Conservation (phyloP, 1,140 invertebrate species). For the Drosophila neocordata region DNA sequence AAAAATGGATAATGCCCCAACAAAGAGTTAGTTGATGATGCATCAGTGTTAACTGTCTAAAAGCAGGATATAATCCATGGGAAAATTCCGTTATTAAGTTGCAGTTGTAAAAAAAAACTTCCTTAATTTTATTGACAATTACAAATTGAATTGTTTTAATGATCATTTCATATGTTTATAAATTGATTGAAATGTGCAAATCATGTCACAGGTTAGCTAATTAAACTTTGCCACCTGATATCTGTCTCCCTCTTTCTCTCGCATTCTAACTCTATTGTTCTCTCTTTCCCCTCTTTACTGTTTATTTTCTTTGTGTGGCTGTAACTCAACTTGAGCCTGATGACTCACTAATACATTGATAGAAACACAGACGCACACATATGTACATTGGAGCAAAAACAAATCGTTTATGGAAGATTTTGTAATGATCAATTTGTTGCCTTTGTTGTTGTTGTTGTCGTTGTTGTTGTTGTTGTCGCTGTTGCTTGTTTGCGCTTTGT, state of each 20-base stretch:
- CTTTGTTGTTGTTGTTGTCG: conserved; percentile 30
- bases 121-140: conserved; percentile 32
- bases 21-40: too few species aligned
- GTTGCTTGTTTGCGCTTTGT: conserved; percentile 28
- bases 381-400: conserved; percentile 9
- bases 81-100: conserved; percentile 1
- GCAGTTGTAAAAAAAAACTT: too few species aligned
- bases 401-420: conserved; percentile 58
- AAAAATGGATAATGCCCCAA: background rate
- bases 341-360: background rate
- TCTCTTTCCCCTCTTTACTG: background rate
- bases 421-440: conserved; percentile 69
- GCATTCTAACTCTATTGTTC: background rate
- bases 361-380: conserved; percentile 3
- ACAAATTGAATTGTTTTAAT: conserved; percentile 17
- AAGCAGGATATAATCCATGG: background rate
- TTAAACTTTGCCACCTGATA: conserved; percentile 24
- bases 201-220: conserved; percentile 49
- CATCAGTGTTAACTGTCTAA: too few species aligned
- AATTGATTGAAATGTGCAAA: conserved; percentile 32
- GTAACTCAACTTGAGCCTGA: background rate
- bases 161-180: conserved; percentile 26
- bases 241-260: background rate
- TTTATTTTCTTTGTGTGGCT: background rate
- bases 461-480: conserved; percentile 29